Percentiles rank a stretch among this genome's conserved stretches.
Conservation (phyloP, 2,797 vertebrate species). For the Danio albolineatus region DNA sequence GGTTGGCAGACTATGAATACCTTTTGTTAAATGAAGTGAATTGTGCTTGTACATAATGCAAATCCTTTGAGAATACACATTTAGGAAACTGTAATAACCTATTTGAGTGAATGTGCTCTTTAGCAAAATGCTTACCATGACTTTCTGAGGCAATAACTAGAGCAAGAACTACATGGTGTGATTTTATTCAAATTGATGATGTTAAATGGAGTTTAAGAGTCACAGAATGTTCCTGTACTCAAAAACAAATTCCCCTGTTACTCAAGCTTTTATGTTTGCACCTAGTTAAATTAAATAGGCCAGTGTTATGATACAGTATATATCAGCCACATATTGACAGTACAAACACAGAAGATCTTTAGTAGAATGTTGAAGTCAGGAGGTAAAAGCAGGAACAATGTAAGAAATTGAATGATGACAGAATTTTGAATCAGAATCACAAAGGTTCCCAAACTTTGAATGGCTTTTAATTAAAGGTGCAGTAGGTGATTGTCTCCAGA, state of each 20-base stretch:
- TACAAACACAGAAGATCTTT: too few relatives aligned
- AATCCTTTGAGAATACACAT: slow-evolving; percentile 21
- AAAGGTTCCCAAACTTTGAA: too few relatives aligned
- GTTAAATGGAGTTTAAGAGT: background rate
- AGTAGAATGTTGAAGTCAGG: too few relatives aligned
- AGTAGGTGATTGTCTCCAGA: too few relatives aligned
- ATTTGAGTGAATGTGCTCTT: slow-evolving; percentile 5
- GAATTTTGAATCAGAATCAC: too few relatives aligned
- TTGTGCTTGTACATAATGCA: background rate
- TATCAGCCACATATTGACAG: background rate
- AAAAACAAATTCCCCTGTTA: background rate
- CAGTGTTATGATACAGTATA: background rate
- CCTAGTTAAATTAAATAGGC: background rate
- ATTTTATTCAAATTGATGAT: slow-evolving; percentile 7
- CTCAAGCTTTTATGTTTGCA: background rate
- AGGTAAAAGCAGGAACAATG: too few relatives aligned
- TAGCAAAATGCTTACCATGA: background rate
- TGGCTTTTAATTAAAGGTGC: too few relatives aligned
- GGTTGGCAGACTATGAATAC: background rate
- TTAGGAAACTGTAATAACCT: slow-evolving; percentile 3
- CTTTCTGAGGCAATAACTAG: background rate
- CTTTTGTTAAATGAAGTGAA: slow-evolving; percentile 30
- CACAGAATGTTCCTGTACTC: background rate
- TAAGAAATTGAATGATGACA: too few relatives aligned
- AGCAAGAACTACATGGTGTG: slow-evolving; percentile 3